Percentiles rank a stretch among this genome's conserved stretches.
Evolutionary conservation across 2,888 invertebrate genomes (phyloP).

Genomic region (Seira musarum): DNA sequence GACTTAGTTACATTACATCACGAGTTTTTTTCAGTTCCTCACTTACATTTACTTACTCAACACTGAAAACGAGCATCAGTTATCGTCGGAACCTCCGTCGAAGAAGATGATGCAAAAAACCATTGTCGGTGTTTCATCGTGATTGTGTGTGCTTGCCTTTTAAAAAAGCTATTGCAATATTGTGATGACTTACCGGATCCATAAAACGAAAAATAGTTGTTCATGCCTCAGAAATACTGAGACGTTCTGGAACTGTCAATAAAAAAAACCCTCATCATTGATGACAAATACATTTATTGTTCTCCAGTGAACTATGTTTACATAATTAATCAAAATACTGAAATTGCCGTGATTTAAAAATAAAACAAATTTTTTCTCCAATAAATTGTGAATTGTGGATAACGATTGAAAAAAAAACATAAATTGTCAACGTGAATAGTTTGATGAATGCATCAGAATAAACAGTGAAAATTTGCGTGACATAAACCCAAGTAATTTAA

Average conservation of each 20-base stretch:
- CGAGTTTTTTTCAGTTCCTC: conserved; percentile 38
- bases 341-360: no score
- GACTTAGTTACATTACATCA: conserved; percentile 59
- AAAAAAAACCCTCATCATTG: no score
- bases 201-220: not conserved
- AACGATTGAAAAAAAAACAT: no score
- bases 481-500: no score
- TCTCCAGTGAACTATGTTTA: no score
- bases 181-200: not conserved
- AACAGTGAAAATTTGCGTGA: not conserved
- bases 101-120: conserved; percentile 63
- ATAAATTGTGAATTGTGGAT: no score
- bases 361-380: no score
- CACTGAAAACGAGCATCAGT: conserved; percentile 56
- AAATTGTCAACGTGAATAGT: no score
- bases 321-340: no score
- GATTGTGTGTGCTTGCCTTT: no score
- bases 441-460: not conserved
- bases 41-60: conserved; percentile 63
- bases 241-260: not conserved
- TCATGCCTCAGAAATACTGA: not conserved
- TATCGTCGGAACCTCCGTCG: conserved; percentile 59
- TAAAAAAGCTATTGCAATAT: not conserved
- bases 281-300: no score
- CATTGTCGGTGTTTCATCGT: conserved; percentile 63